These are phyloP conservation scores for Helobdella robusta DNA, from an alignment of 2,888 invertebrate genomes.

Conservation along the genomic window DNA sequence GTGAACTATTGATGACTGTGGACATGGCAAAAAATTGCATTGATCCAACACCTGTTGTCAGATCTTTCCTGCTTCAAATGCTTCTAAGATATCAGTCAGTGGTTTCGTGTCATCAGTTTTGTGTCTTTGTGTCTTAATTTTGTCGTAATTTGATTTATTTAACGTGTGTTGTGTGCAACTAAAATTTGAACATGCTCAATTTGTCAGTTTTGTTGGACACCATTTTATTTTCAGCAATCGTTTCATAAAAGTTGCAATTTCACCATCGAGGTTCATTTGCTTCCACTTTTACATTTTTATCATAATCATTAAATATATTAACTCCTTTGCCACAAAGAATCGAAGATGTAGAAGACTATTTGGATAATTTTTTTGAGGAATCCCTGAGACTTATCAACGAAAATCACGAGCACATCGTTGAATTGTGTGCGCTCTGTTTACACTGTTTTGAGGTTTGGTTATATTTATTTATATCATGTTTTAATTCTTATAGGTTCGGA, in stretches of 20 bases:
- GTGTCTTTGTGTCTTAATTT: neutral
- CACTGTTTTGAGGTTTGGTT: conserved; percentile 39
- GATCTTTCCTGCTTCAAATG: conserved; percentile 41
- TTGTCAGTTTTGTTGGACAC: too few species aligned
- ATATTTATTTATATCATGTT: neutral
- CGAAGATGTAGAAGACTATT: too few species aligned
- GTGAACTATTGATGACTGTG: conserved; percentile 32
- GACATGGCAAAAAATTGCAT: conserved; percentile 39
- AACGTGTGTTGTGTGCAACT: too few species aligned
- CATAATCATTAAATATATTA: too few species aligned
- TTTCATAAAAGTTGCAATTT: too few species aligned
- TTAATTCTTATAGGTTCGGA: neutral
- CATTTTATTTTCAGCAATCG: too few species aligned
- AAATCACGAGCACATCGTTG: conserved; percentile 29
- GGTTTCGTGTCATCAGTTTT: neutral
- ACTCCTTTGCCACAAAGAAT: too few species aligned
- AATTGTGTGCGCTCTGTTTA: conserved; percentile 37
- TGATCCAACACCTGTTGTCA: conserved; percentile 42
- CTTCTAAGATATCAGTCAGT: conserved; percentile 39
- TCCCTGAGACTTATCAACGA: conserved; percentile 27
- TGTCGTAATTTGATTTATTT: too few species aligned
- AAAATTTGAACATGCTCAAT: too few species aligned
- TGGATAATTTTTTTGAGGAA: too few species aligned
- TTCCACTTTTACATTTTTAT: too few species aligned
- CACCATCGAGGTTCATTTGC: too few species aligned